Conservation (phyloP, 2,888 invertebrate genomes). For the Coecobrya sp. region DNA sequence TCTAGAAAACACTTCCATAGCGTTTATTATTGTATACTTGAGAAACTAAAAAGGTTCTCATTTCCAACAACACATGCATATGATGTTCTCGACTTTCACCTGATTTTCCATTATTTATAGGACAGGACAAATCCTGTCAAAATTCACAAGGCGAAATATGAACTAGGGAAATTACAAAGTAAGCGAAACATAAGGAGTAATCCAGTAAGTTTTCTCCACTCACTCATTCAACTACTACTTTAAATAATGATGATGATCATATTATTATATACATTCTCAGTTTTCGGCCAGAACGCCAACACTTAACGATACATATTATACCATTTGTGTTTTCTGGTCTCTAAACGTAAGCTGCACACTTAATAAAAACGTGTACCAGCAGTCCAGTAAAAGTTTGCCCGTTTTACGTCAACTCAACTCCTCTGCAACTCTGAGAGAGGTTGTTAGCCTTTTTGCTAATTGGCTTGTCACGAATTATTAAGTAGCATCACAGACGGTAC, state of each 20-base stretch:
- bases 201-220: not conserved
- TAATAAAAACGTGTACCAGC: not conserved
- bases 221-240: conserved; percentile 11
- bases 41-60: not conserved
- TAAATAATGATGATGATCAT: conserved; percentile 5
- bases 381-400: conserved; percentile 7
- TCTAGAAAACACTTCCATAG: conserved; percentile 1
- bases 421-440: conserved; percentile 32
- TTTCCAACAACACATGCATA: not conserved
- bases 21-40: not conserved
- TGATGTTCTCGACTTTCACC: not conserved
- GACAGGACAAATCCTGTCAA: not conserved
- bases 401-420: not conserved
- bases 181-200: not conserved
- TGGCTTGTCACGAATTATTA: conserved; percentile 79
- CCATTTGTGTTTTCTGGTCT: conserved; percentile 1
- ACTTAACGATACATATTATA: not conserved
- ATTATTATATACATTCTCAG: not conserved
- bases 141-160: no score
- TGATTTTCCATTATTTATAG: not conserved
- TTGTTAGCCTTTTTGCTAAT: conserved; percentile 75
- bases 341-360: not conserved
- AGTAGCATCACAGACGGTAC: conserved; percentile 67
- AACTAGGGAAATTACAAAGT: no score
- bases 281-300: not conserved